A percentile compares a stretch with the other conserved stretches of the same genome.
Conservation (phyloP, 1,140 invertebrate genomes). For the Octopus sinensis region DNA sequence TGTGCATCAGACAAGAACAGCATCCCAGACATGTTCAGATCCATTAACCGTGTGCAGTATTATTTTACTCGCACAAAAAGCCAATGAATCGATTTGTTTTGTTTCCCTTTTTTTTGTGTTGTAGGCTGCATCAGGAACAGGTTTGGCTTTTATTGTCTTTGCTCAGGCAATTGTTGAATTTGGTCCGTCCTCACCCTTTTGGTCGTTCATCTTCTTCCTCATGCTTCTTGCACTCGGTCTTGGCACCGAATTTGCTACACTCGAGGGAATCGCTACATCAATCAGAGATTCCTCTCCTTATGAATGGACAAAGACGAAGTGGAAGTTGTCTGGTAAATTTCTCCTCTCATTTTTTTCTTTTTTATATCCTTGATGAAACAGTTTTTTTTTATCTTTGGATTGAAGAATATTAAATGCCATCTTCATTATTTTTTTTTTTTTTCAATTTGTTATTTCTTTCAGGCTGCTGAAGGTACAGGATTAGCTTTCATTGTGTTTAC, state of each 20-base stretch:
- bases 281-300: conserved; percentile 89
- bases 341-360: background rate
- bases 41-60: too few relatives aligned
- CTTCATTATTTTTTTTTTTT: conserved; percentile 3
- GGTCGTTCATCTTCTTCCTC: conserved; percentile 86
- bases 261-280: conserved; percentile 82
- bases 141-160: conserved; percentile 82
- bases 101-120: conserved; percentile 1
- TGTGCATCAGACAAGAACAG: too few relatives aligned
- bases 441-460: conserved; percentile 14
- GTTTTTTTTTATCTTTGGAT: background rate
- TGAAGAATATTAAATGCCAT: background rate
- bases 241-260: conserved; percentile 75
- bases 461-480: conserved; percentile 68
- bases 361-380: background rate
- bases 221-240: conserved; percentile 92
- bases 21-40: too few relatives aligned
- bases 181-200: conserved; percentile 83
- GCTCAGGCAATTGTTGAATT: conserved; percentile 87
- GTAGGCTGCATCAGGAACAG: conserved; percentile 66
- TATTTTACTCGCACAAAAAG: too few relatives aligned
- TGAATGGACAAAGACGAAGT: conserved; percentile 74
- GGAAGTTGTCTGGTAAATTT: conserved; percentile 71
- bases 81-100: too few relatives aligned
- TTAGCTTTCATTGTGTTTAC: conserved; percentile 86